Percentiles rank a stretch among this genome's conserved stretches.
phyloP scores from a whole-genome alignment of 2,113 vertebrate genomes.

The Ursus arctos region DNA sequence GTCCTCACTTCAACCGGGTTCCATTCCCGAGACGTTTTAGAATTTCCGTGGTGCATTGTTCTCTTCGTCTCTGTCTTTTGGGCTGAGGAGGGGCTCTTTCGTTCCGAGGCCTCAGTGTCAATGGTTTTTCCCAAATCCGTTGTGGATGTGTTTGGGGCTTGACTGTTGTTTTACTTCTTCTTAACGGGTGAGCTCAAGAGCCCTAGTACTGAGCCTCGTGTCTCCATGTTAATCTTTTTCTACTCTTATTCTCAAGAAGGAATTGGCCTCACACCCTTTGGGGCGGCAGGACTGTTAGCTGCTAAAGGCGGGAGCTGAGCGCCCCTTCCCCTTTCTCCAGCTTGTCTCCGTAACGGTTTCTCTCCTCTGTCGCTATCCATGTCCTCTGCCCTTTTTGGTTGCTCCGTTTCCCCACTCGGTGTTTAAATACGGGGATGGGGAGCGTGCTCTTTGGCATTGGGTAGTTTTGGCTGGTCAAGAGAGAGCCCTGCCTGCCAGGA shows the following conservation, averaged over 20 bases:
- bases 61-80: background rate
- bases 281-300: background rate
- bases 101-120: background rate
- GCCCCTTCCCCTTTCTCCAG: background rate
- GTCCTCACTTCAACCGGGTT: background rate
- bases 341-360: background rate
- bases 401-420: slow-evolving; percentile 4
- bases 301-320: background rate
- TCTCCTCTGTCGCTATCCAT: background rate
- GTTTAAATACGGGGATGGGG: slow-evolving; percentile 63
- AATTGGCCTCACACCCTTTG: background rate
- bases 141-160: background rate
- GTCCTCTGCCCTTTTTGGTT: background rate
- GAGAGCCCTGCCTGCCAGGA: slow-evolving; percentile 67
- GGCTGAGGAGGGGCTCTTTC: background rate
- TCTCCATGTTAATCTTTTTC: background rate
- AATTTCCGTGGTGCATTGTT: background rate
- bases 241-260: background rate
- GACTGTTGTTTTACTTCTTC: background rate
- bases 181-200: background rate
- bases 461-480: slow-evolving; percentile 63
- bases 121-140: background rate
- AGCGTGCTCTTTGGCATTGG: slow-evolving; percentile 55
- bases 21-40: background rate
- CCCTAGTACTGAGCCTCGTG: background rate